phyloP scores from a whole-genome alignment of 2,113 vertebrate species.

The Elephas maximus region DNA sequence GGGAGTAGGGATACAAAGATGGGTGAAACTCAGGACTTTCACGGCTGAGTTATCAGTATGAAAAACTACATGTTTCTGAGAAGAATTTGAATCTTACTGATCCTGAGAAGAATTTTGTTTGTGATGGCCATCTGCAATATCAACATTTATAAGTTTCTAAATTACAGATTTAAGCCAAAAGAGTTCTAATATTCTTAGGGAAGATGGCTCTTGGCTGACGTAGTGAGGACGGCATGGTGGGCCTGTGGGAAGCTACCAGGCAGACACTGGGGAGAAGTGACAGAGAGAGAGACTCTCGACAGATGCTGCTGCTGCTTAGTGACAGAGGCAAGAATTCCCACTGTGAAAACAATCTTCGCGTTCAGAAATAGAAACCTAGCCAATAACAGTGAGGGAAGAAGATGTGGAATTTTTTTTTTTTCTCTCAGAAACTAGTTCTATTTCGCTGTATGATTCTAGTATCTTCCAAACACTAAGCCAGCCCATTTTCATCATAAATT shows the following conservation, averaged over 20 bases:
- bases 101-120: conserved; percentile 10
- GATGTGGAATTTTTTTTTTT: neutral
- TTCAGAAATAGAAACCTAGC: conserved; percentile 47
- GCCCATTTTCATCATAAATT: neutral
- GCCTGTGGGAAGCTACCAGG: neutral
- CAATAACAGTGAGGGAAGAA: neutral
- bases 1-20: neutral
- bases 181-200: neutral
- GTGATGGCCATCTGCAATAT: neutral
- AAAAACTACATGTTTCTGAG: conserved; percentile 10
- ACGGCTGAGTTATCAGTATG: neutral
- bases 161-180: neutral
- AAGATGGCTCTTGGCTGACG: neutral
- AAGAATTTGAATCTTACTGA: conserved; percentile 6
- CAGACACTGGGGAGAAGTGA: neutral
- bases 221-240: neutral
- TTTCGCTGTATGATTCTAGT: neutral
- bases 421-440: conserved; percentile 28
- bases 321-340: neutral
- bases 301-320: neutral
- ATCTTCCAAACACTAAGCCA: neutral
- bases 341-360: neutral
- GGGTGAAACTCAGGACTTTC: neutral
- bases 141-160: neutral
- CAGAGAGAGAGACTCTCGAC: too few species aligned